A percentile compares a stretch with the other conserved stretches of the same genome.
Evolutionary conservation across 2,888 invertebrate genomes (phyloP).

Genomic region (Busseola fusca): DNA sequence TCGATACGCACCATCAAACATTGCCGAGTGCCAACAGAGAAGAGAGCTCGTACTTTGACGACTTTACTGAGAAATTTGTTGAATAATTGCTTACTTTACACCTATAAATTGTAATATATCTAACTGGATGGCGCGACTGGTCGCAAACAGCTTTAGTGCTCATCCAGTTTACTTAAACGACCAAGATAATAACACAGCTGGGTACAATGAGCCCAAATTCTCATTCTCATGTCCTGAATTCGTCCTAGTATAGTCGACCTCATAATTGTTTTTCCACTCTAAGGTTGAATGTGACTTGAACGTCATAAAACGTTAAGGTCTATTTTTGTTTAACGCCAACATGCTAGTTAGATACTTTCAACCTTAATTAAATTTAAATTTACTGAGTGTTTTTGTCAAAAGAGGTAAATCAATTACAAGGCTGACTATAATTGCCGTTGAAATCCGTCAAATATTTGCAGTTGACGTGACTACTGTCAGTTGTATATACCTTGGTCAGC

Average conservation of each 20-base stretch:
- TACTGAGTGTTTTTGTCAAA: not conserved
- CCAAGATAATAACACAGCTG: not conserved
- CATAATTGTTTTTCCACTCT: not conserved
- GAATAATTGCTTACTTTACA: slow-evolving; percentile 9
- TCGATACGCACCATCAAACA: slow-evolving; percentile 72
- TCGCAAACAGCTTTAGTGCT: slow-evolving; percentile 16
- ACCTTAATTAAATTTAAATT: not conserved
- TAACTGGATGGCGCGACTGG: slow-evolving; percentile 33
- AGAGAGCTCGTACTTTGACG: slow-evolving; percentile 55
- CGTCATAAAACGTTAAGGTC: not conserved
- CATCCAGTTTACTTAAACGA: slow-evolving; percentile 23
- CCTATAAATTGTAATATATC: slow-evolving; percentile 12
- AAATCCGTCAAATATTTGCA: not conserved
- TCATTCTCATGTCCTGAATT: not conserved
- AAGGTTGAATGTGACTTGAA: not conserved
- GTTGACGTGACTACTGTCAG: no score
- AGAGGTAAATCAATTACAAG: not conserved
- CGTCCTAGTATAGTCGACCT: not conserved
- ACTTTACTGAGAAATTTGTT: slow-evolving; percentile 42
- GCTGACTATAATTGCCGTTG: not conserved
- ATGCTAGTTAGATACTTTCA: not conserved
- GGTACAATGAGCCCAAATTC: not conserved
- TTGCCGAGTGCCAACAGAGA: slow-evolving; percentile 57
- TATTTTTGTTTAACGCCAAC: not conserved
- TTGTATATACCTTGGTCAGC: not conserved